Conservation (phyloP, 2,113 vertebrate species). For the Vulpes ferrilata region DNA sequence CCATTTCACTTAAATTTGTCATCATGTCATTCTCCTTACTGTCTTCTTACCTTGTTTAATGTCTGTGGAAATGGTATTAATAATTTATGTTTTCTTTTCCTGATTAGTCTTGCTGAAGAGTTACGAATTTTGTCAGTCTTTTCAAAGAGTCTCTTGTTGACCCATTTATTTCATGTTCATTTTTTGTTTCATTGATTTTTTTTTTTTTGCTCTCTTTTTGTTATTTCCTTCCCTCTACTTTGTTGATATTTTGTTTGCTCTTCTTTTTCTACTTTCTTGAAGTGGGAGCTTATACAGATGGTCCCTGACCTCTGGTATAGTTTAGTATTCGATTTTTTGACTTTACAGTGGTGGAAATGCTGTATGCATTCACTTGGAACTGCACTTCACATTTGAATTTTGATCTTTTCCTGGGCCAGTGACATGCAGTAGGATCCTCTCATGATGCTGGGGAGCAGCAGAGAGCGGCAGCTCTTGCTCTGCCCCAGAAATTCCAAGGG, state of each 20-base stretch:
- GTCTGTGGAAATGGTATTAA: not conserved
- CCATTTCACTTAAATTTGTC: not conserved
- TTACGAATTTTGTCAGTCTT: not conserved
- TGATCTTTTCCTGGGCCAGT: not conserved
- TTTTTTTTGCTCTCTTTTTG: not conserved
- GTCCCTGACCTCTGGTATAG: not conserved
- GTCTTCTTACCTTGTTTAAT: not conserved
- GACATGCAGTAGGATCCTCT: not conserved
- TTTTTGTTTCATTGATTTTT: not conserved
- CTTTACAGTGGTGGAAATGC: not conserved
- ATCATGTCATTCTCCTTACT: not conserved
- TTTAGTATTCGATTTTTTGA: not conserved
- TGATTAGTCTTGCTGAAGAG: not conserved
- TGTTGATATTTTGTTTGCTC: not conserved
- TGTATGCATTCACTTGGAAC: not conserved
- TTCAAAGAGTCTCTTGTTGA: not conserved
- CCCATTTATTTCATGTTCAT: not conserved
- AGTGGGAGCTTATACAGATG: not conserved
- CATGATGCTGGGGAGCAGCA: not conserved
- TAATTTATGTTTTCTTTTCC: not conserved
- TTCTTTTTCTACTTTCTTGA: not conserved
- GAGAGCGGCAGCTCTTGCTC: not conserved
- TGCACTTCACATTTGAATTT: not conserved
- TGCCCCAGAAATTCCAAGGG: not conserved
- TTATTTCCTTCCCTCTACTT: conserved; percentile 23